phyloP scores from a whole-genome alignment of 2,888 invertebrate species.

The Dione vanillae region DNA sequence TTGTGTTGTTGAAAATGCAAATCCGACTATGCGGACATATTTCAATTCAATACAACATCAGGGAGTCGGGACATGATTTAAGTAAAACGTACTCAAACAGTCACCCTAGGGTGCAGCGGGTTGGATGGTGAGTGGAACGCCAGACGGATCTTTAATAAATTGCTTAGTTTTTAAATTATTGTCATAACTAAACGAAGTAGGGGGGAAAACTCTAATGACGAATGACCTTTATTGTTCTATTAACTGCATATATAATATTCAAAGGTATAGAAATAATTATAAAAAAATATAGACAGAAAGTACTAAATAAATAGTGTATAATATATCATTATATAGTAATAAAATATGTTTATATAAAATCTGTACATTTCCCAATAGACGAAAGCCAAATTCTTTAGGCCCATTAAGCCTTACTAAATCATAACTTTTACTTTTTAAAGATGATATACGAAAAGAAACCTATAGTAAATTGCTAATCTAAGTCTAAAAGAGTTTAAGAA shows the following conservation, averaged over 20 bases:
- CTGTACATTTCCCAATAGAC: too few relatives aligned
- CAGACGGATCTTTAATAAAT: constrained; percentile 27
- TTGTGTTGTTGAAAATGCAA: constrained; percentile 12
- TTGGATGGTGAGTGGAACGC: constrained; percentile 17
- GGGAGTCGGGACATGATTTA: constrained; percentile 27
- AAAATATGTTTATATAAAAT: too few relatives aligned
- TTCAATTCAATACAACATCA: constrained; percentile 23
- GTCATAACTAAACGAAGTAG: constrained; percentile 6
- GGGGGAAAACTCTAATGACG: neutral
- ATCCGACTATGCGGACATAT: constrained; percentile 1
- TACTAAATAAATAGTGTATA: too few relatives aligned
- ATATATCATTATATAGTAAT: too few relatives aligned
- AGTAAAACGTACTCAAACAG: constrained; percentile 26
- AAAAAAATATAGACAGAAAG: neutral
- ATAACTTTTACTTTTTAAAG: neutral
- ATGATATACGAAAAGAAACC: neutral
- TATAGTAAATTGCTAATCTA: constrained; percentile 1
- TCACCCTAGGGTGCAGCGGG: constrained; percentile 23
- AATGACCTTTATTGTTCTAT: neutral
- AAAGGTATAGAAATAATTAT: too few relatives aligned
- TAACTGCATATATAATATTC: neutral
- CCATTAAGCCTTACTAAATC: too few relatives aligned
- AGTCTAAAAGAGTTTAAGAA: constrained; percentile 21
- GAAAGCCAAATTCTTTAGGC: too few relatives aligned
- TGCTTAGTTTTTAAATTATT: constrained; percentile 27